Evolutionary conservation across 2,113 vertebrate species (phyloP).

Genomic region (Morone chrysops): DNA sequence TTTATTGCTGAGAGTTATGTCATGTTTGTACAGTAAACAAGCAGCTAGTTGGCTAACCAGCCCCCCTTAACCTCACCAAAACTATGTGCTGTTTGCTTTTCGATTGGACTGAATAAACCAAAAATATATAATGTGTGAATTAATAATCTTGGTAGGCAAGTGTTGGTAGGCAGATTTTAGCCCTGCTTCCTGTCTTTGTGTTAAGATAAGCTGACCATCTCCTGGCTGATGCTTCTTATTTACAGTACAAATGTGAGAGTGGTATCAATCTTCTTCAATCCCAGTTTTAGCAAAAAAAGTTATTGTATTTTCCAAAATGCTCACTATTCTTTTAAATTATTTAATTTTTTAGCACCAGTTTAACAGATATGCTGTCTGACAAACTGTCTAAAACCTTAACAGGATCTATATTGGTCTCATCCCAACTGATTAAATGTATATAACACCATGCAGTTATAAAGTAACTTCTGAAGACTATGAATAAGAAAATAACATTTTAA

Average conservation of each 20-base stretch:
- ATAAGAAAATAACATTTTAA: background rate
- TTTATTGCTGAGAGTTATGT: background rate
- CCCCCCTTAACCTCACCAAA: too few relatives aligned
- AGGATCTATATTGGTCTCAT: background rate
- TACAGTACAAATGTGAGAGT: background rate
- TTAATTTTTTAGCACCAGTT: background rate
- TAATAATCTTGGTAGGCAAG: background rate
- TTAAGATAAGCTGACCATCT: background rate
- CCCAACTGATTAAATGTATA: background rate
- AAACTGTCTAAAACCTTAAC: background rate
- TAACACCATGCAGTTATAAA: background rate
- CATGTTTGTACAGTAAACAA: too few relatives aligned
- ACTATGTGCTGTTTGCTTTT: background rate
- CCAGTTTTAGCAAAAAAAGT: background rate
- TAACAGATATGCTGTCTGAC: background rate
- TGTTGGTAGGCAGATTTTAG: background rate
- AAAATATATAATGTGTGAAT: background rate
- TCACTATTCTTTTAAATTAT: background rate
- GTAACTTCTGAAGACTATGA: background rate
- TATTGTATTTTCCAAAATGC: background rate
- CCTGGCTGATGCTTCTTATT: background rate
- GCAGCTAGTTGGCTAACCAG: too few relatives aligned
- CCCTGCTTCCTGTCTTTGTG: background rate
- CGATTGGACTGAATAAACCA: background rate
- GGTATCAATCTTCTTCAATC: too few relatives aligned